phyloP scores from a whole-genome alignment of 2,797 vertebrate species.

The Propithecus perrieri region DNA sequence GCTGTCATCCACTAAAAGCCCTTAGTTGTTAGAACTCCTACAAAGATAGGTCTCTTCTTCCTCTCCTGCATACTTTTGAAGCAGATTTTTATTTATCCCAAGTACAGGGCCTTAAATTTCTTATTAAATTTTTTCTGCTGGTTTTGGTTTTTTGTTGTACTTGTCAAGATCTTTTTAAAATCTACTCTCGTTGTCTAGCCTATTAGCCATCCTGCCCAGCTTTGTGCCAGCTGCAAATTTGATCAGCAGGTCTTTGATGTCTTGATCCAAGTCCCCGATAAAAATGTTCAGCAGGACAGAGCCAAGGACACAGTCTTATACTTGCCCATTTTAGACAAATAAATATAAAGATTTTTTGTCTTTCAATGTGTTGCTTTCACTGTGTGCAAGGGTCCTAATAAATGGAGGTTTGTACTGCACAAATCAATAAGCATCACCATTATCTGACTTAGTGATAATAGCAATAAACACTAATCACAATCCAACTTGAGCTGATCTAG shows the following conservation, averaged over 20 bases:
- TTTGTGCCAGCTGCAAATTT: slow-evolving; percentile 49
- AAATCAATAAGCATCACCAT: slow-evolving; percentile 41
- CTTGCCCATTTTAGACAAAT: slow-evolving; percentile 38
- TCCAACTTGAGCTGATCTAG: not conserved
- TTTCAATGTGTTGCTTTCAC: slow-evolving; percentile 10
- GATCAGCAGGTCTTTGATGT: slow-evolving; percentile 60
- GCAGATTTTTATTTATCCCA: not conserved
- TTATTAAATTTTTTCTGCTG: slow-evolving; percentile 51
- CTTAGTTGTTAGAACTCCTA: not conserved
- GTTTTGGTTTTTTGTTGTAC: slow-evolving; percentile 56
- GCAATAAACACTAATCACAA: slow-evolving; percentile 36
- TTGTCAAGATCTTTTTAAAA: slow-evolving; percentile 63
- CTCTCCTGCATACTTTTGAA: not conserved
- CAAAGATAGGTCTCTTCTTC: not conserved
- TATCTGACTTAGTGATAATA: slow-evolving; percentile 42
- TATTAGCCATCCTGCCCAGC: slow-evolving; percentile 47
- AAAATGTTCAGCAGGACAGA: slow-evolving; percentile 45
- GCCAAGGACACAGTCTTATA: not conserved
- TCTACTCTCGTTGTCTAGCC: slow-evolving; percentile 50
- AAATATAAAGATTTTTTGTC: slow-evolving; percentile 42
- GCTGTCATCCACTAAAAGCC: not conserved
- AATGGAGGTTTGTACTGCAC: not conserved
- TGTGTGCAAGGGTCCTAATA: not conserved
- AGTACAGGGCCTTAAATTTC: slow-evolving; percentile 31
- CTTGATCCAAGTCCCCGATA: slow-evolving; percentile 38